phyloP scores from a whole-genome alignment of 2,888 invertebrate species.

The Marasmarcha lunaedactyla region DNA sequence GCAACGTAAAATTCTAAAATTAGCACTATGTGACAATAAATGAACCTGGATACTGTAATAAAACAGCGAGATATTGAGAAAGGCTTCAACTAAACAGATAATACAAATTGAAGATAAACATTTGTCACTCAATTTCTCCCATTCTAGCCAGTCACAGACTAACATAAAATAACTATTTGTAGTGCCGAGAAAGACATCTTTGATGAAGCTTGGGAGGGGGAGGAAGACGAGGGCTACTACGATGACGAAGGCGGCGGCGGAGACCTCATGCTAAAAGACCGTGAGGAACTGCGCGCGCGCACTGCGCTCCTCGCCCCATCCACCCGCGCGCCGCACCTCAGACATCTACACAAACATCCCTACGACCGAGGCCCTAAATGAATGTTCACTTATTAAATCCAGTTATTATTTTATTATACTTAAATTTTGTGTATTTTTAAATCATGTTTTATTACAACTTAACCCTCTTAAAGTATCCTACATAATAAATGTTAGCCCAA shows the following conservation, averaged over 20 bases:
- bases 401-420: not conserved
- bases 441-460: not conserved
- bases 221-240: slow-evolving; percentile 33
- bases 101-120: no score
- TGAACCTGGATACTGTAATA: no score
- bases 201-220: slow-evolving; percentile 39
- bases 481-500: no score
- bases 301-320: slow-evolving; percentile 19
- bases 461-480: no score
- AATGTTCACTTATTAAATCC: slow-evolving; percentile 14
- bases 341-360: slow-evolving; percentile 66
- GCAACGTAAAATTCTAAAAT: no score
- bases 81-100: no score
- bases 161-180: no score
- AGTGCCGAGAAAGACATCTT: no score
- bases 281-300: slow-evolving; percentile 26
- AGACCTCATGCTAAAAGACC: slow-evolving; percentile 48
- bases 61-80: no score
- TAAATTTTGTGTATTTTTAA: slow-evolving; percentile 4
- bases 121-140: no score
- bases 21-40: no score
- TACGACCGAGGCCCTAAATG: slow-evolving; percentile 53
- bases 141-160: no score
- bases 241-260: slow-evolving; percentile 37
- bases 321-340: slow-evolving; percentile 41